Evolutionary conservation across 2,113 vertebrate genomes (phyloP), one percentile per base, ranked within the genome.

Genomic region (Rhizomys pruinosus): DNA sequence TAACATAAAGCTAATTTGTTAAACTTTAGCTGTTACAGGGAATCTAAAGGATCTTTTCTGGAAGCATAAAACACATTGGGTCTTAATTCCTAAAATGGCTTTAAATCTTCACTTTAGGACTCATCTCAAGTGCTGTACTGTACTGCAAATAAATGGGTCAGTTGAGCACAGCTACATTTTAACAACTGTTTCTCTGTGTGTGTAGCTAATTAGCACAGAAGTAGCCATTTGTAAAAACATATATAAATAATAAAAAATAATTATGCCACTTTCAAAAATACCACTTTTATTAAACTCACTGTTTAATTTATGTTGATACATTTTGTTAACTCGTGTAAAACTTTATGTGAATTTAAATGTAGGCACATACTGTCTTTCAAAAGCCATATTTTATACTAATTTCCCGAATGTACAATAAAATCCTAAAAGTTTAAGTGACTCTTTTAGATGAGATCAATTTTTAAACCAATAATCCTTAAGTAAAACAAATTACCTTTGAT

Each of bases 261-360:
- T 97, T 97, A 97, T 98, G 97, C 92, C 97, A 98, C 95, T 98
- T 98, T 97, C 27, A 52, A 52, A 84, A 68, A n/a, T n/a, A 52
- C 42, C 47, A 42, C 23, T 84, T 47, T 68, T 68, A 7, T n/a
- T 20, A 52, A 32, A 84, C 10, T 42, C 63, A 52, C 16, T 52
- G 42, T 68, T 84, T 68, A 68, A 0, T 97, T 98, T 97, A 95
- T 96, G 96, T 97, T 97, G 97, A 97, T 97, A 96, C 7, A 0
- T 97, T 98, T 98, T 98, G 98, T 98, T 98, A 98, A 97, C 97
- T 97, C 97, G 97, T 98, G 97, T 98, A 98, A 96, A 94, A 97
- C 90, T 97, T 97, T 97, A 11, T 52, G 57, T 63, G n/a, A 81
- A 63, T 63, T 61, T 97, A 95, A 98, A 96, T 91, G 76, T 91